phyloP scores from a whole-genome alignment of 2,113 vertebrate species.

The Paraplagusia blochii region DNA sequence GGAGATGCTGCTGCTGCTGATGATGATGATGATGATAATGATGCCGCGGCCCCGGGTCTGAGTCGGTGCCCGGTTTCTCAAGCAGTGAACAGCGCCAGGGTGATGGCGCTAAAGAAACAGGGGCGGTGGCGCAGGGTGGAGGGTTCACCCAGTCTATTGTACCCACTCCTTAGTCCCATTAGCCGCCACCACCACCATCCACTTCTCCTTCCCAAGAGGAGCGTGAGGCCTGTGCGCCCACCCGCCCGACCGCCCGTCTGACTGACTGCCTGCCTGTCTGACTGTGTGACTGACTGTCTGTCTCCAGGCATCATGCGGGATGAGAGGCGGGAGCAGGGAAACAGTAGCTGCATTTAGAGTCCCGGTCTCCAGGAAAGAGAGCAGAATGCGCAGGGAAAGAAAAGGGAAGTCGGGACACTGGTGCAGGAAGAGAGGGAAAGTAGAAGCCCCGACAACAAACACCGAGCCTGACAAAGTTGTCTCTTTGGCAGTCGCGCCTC shows the following conservation, averaged over 20 bases:
- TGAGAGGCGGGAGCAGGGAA: conserved; percentile 43
- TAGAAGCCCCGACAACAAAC: conserved; percentile 59
- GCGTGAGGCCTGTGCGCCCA: conserved; percentile 58
- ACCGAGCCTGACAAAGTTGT: conserved; percentile 77
- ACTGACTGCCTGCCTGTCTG: conserved; percentile 52
- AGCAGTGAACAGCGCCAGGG: conserved; percentile 44
- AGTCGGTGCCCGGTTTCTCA: conserved; percentile 80
- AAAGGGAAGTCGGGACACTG: conserved; percentile 51
- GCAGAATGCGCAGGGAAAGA: conserved; percentile 63
- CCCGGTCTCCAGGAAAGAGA: conserved; percentile 67
- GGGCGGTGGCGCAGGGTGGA: conserved; percentile 41
- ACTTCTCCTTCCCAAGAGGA: conserved; percentile 71
- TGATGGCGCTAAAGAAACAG: background rate
- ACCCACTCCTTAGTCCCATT: conserved; percentile 73
- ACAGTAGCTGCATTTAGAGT: conserved; percentile 72
- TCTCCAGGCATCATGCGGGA: conserved; percentile 70
- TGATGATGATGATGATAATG: conserved; percentile 83
- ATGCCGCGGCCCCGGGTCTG: conserved; percentile 70
- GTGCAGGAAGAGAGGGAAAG: conserved; percentile 32
- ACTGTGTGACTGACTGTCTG: conserved; percentile 63
- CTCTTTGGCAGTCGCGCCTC: conserved; percentile 82
- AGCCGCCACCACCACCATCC: conserved; percentile 59
- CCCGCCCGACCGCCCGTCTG: conserved; percentile 54
- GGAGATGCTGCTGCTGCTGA: conserved; percentile 70
- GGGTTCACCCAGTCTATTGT: conserved; percentile 64